phyloP scores from a whole-genome alignment of 2,888 invertebrate species.

The Ecdyonurus torrentis region DNA sequence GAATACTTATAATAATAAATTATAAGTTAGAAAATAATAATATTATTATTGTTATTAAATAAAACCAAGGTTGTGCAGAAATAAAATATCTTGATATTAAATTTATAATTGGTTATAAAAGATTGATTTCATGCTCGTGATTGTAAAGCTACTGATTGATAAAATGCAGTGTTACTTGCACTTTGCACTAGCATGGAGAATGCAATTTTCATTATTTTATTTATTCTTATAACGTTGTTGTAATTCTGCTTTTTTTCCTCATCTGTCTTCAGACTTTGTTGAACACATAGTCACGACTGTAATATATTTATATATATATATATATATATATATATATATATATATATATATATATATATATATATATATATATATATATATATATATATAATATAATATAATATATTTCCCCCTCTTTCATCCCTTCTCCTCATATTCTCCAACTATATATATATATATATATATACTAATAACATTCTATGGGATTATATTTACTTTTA shows the following conservation, averaged over 20 bases:
- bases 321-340: too few relatives aligned
- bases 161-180: not conserved
- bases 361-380: too few relatives aligned
- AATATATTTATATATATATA: too few relatives aligned
- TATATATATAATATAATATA: too few relatives aligned
- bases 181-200: not conserved
- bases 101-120: not conserved
- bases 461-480: too few relatives aligned
- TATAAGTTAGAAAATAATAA: not conserved
- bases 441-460: too few relatives aligned
- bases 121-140: not conserved
- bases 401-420: not conserved
- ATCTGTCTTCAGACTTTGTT: not conserved
- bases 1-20: not conserved
- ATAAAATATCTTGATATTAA: not conserved
- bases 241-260: not conserved
- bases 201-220: not conserved
- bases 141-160: not conserved
- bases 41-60: not conserved
- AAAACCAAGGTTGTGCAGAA: not conserved
- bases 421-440: not conserved
- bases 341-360: too few relatives aligned
- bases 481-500: not conserved
- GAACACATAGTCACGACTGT: not conserved
- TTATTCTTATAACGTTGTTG: too few relatives aligned